phyloP scores from a whole-genome alignment of 35 echinoderm and acorn worm species.

The Ptychodera flava region DNA sequence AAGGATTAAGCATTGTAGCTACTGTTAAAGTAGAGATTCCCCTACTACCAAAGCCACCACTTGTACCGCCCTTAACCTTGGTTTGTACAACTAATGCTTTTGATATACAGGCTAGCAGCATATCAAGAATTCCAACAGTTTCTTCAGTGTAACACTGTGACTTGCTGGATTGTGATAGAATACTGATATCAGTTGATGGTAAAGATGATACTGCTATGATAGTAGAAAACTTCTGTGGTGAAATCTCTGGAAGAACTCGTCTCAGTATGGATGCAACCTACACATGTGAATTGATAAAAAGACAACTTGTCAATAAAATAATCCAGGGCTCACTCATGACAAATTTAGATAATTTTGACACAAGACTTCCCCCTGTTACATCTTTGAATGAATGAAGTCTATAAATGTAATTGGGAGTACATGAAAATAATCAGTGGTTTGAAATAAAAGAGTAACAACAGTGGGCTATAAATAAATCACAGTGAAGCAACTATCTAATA shows the following conservation, averaged over 20 bases:
- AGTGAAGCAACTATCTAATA: too few relatives aligned
- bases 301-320: too few relatives aligned
- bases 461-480: too few relatives aligned
- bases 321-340: too few relatives aligned
- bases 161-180: slow-evolving; percentile 39
- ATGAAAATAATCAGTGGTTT: too few relatives aligned
- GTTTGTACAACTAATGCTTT: slow-evolving; percentile 81
- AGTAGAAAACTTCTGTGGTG: slow-evolving; percentile 71
- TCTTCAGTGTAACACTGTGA: slow-evolving; percentile 27
- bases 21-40: slow-evolving; percentile 33
- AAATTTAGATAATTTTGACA: too few relatives aligned
- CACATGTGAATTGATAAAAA: too few relatives aligned
- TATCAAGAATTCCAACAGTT: slow-evolving; percentile 69
- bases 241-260: slow-evolving; percentile 72
- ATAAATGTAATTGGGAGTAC: too few relatives aligned
- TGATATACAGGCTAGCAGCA: slow-evolving; percentile 81
- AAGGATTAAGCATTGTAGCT: slow-evolving; percentile 8
- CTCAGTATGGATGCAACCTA: slow-evolving; percentile 85
- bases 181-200: slow-evolving; percentile 61
- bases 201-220: slow-evolving; percentile 46
- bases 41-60: slow-evolving; percentile 26
- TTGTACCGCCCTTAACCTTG: slow-evolving; percentile 66
- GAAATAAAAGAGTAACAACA: too few relatives aligned
- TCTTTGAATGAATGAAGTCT: too few relatives aligned
- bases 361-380: too few relatives aligned